A percentile compares a stretch with the other conserved stretches of the same genome.
Conservation (phyloP, 2,888 invertebrate genomes). For the Zygogramma bicolorata region DNA sequence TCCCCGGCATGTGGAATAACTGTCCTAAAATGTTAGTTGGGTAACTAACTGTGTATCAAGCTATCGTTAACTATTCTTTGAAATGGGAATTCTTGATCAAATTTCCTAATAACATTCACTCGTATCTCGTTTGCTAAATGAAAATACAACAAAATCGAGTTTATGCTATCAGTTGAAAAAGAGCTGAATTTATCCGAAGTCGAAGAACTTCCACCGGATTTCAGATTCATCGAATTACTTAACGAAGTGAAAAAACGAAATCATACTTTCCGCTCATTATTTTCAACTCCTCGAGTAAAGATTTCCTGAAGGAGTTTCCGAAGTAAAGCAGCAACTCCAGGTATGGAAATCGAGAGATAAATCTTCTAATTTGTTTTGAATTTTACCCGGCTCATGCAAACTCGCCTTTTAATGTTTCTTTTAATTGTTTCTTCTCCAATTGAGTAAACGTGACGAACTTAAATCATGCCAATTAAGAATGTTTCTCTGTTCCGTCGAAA, state of each 20-base stretch:
- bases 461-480: not conserved
- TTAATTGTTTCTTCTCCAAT: not conserved
- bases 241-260: not conserved
- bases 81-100: too few species aligned
- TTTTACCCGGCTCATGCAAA: not conserved
- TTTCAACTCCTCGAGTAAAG: not conserved
- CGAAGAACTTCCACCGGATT: not conserved
- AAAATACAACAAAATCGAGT: too few species aligned
- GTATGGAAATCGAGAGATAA: not conserved
- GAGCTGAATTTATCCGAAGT: too few species aligned
- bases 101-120: too few species aligned
- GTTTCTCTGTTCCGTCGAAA: not conserved
- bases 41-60: too few species aligned
- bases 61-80: too few species aligned
- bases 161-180: too few species aligned
- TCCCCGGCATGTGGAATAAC: too few species aligned
- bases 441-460: conserved; percentile 9
- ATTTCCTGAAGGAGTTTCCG: not conserved
- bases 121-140: too few species aligned
- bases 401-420: not conserved
- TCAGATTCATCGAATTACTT: not conserved
- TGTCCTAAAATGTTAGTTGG: too few species aligned
- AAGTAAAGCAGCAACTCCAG: not conserved
- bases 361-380: not conserved
- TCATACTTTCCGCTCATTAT: not conserved